Evolutionary conservation across 2,888 invertebrate species (phyloP).

Genomic region (Apodemia hepburni): DNA sequence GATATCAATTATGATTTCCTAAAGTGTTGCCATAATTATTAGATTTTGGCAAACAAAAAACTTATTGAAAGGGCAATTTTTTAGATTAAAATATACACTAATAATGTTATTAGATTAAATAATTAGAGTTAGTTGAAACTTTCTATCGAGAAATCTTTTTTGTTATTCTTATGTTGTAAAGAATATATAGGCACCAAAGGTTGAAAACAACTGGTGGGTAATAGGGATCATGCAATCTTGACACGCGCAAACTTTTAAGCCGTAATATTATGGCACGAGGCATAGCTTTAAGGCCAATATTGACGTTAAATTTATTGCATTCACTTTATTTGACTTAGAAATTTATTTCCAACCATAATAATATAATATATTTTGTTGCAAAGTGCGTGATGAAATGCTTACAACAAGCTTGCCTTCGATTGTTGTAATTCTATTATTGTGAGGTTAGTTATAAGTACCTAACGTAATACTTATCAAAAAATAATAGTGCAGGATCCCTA

Average conservation of each 20-base stretch:
- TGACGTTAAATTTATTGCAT: constrained; percentile 21
- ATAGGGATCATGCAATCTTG: constrained; percentile 14
- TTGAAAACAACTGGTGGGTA: background rate
- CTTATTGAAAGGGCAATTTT: too few species aligned
- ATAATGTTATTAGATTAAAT: too few species aligned
- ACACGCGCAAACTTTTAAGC: constrained; percentile 23
- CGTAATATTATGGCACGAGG: constrained; percentile 25
- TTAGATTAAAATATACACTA: too few species aligned
- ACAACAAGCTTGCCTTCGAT: background rate
- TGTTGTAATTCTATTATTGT: background rate
- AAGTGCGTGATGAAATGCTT: constrained; percentile 3
- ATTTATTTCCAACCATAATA: constrained; percentile 12
- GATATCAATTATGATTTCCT: too few species aligned
- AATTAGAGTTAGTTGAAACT: too few species aligned
- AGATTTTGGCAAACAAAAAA: too few species aligned
- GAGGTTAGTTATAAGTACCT: too few species aligned
- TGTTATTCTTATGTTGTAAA: background rate
- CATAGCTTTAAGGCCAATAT: constrained; percentile 25
- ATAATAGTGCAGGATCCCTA: too few species aligned
- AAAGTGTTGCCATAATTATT: too few species aligned
- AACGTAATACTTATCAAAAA: too few species aligned
- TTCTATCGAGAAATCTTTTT: background rate
- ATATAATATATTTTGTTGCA: background rate
- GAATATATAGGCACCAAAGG: background rate
- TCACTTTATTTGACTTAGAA: constrained; percentile 13